Evolutionary conservation across 64 coral and sea anemone species (phyloP).

Genomic region (Porites lutea): DNA sequence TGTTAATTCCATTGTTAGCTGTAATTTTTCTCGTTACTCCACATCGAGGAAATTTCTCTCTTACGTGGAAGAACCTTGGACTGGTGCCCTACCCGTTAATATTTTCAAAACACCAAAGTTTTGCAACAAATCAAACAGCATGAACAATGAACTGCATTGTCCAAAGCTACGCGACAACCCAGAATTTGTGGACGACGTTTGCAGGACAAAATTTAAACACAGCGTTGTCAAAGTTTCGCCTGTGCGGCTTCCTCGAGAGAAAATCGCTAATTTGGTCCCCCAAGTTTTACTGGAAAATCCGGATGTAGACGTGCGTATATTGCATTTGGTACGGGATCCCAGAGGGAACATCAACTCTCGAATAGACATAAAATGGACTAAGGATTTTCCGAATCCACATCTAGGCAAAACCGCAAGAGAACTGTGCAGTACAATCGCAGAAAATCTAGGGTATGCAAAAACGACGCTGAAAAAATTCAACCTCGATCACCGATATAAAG

Average conservation of each 20-base stretch:
- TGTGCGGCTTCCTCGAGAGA: slow-evolving; percentile 9
- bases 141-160: not conserved
- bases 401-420: not conserved
- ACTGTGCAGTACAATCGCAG: slow-evolving; percentile 4
- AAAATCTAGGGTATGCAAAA: slow-evolving; percentile 30
- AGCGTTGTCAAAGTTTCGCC: slow-evolving; percentile 56
- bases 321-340: slow-evolving; percentile 53
- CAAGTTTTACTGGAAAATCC: slow-evolving; percentile 52
- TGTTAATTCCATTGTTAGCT: slow-evolving; percentile 32
- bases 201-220: slow-evolving; percentile 34
- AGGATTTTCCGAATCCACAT: slow-evolving; percentile 15
- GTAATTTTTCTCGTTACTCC: slow-evolving; percentile 25
- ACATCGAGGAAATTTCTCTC: slow-evolving; percentile 16
- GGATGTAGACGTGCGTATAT: not conserved
- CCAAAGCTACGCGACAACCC: not conserved
- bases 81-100: not conserved
- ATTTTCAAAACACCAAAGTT: slow-evolving; percentile 39
- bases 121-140: not conserved
- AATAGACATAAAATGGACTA: slow-evolving; percentile 36
- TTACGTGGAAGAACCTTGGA: not conserved
- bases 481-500: slow-evolving; percentile 27
- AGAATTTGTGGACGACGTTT: slow-evolving; percentile 20
- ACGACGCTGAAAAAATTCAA: not conserved
- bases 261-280: slow-evolving; percentile 28
- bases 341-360: slow-evolving; percentile 58